Evolutionary conservation across 2,888 invertebrate species (phyloP), one percentile per base, ranked within the genome.

Genomic region (Cerastis rubricosa): DNA sequence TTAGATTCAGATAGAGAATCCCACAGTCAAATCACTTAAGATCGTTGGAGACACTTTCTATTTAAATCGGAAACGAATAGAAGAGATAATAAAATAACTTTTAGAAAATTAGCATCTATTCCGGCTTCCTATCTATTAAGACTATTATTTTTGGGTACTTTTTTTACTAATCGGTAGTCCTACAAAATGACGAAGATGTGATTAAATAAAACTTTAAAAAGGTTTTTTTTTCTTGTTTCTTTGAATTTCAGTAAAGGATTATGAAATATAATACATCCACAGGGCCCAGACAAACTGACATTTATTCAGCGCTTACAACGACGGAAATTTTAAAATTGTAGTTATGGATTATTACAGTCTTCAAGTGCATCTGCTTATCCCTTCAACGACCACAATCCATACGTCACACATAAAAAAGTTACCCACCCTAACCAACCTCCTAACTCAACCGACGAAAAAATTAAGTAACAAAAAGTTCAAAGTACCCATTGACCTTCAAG

Each of bases 401-500:
- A 25, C 17, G 17, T 0, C 17, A 59, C 29, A 29, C 9, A 59
- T 22, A 69, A 43, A 71, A 70, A 54, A 14, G n/a, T 6, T 25
- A n/a, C 40, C 40, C 40, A 57, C 47, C 25, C 5, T 57, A 57
- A 57, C 57, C 19, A 49, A 47, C 57, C 35, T 51, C 14, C 25
- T 68, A 7, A 71, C 54, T 79, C 3, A 70, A 51, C 43, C 22
- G 25, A 47, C 71, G 49, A 17, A n/a, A n/a, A 78, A 70, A 74
- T 71, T 77, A 67, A 81, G 29, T 54, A 51, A 81, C 85, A 87
- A 84, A 84, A 83, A 80, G 80, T 81, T 85, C 81, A 63, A 81
- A 76, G 88, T 79, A 70, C 83, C 70, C 63, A 76, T 74, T 83
- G 82, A 81, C 87, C 84, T 87, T 79, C 54, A 68, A 54, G 45